Conservation (phyloP, 2,888 invertebrate genomes). For the Caenorhabditis sp. region DNA sequence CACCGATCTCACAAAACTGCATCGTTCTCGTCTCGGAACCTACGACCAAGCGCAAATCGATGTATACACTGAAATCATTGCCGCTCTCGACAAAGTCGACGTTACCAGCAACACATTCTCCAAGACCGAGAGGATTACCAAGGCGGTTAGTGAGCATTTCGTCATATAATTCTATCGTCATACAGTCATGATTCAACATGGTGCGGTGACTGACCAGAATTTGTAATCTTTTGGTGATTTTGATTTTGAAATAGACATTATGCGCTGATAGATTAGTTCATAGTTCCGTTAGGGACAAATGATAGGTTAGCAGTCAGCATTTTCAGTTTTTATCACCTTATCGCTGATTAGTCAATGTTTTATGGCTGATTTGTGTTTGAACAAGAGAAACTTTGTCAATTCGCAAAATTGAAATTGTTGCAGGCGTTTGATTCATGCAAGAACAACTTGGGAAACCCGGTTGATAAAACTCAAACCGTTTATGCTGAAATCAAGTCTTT, state of each 20-base stretch:
- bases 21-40: conserved; percentile 70
- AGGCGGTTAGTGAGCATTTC: conserved; percentile 60
- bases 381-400: no score
- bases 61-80: conserved; percentile 71
- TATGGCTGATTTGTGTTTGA: conserved; percentile 17
- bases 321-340: background rate
- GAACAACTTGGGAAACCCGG: conserved; percentile 27
- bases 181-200: conserved; percentile 15
- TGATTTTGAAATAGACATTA: background rate
- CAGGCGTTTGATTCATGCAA: conserved; percentile 67
- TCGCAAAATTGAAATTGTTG: conserved; percentile 6
- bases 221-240: background rate
- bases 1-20: conserved; percentile 51
- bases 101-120: conserved; percentile 46
- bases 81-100: conserved; percentile 63
- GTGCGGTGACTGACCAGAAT: background rate
- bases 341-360: background rate
- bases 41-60: conserved; percentile 75
- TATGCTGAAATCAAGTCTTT: conserved; percentile 50
- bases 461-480: conserved; percentile 25
- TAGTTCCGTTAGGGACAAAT: no score
- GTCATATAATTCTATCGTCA: conserved; percentile 10
- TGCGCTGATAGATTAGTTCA: no score
- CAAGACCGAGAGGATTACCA: conserved; percentile 73
- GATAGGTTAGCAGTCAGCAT: no score